Base-by-base conservation (phyloP, 2,797 vertebrate species). In the Lates japonicus region DNA sequence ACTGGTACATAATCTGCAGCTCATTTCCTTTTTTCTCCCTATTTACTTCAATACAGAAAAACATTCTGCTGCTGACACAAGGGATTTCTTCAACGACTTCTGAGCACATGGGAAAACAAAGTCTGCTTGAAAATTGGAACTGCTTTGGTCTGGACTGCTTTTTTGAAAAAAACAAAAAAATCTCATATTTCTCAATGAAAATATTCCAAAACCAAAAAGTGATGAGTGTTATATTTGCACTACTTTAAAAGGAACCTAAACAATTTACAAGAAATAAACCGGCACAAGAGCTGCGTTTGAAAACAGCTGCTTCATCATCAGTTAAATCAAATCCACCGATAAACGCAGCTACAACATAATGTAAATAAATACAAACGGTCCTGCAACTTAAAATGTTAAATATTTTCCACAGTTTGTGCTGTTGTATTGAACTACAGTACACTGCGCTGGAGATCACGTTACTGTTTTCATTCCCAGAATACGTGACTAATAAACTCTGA, bases 381-480 rank as follows among this genome's bases (percentile, higher is more conserved):
- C 37, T 69, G 54, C 25, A 52, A 29, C 52, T 20, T 9, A 3
- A 68, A n/a, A 51, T 11, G 16, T 37, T 37, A 9, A 29, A 59
- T 52, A 33, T 12, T 35, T 51, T 42, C 20, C 49, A 57, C 22
- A 25, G 13, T 54, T 29, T 29, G 5, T 14, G 22, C 42, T 20
- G 22, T 52, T 29, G 20, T 44, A n/a, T 9, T 63, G 4, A 51
- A 71, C 68, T 35, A 59, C 20, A 33, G 20, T n/a, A 41, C 48
- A 39, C 17, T 19, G 22, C 35, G 10, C 44, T 65, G 20, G 12
- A 1, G 7, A 66, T 76, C 10, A 5, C 46, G 75, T 62, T 74
- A 66, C 64, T 62, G 61, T 39, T 1, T 71, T 74, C 1, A 7
- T 74, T 78, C 69, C 85, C 76, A 76, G 72, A 87, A 87, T 55